Evolutionary conservation across 1,140 invertebrate species (phyloP).

Genomic region (Cepaea nemoralis): DNA sequence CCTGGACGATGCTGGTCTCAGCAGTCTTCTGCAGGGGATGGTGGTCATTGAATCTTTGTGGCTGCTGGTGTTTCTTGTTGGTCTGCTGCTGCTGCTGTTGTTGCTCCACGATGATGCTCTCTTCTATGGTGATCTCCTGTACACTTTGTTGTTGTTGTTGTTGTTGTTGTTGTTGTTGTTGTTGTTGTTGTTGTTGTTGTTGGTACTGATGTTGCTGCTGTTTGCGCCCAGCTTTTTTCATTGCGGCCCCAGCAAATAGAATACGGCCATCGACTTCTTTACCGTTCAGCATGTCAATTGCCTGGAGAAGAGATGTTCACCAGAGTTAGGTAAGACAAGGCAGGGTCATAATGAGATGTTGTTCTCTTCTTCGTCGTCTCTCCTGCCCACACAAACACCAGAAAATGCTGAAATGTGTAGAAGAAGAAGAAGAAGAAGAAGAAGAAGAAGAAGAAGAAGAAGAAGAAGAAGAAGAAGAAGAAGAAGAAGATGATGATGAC

Average conservation of each 20-base stretch:
- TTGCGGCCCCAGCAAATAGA: slow-evolving; percentile 21
- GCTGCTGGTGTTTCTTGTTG: neutral
- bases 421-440: too few species aligned
- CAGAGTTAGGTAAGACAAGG: too few species aligned
- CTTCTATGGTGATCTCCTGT: neutral
- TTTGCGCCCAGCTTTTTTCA: slow-evolving; percentile 26
- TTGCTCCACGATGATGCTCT: neutral
- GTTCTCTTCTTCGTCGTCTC: too few species aligned
- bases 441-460: neutral
- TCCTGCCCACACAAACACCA: too few species aligned
- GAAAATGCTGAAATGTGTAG: too few species aligned
- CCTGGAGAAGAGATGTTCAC: too few species aligned
- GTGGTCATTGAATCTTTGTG: neutral
- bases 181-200: neutral
- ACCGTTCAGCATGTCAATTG: slow-evolving; percentile 21
- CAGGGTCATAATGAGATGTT: too few species aligned
- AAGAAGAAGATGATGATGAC: neutral
- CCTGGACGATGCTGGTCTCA: neutral
- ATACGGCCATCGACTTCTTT: slow-evolving; percentile 26
- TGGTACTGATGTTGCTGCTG: slow-evolving; percentile 31
- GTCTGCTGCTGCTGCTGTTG: slow-evolving; percentile 14
- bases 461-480: neutral
- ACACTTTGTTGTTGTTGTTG: slow-evolving; percentile 19
- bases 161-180: too few species aligned
- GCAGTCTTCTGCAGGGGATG: neutral